A percentile compares a stretch with the other conserved stretches of the same genome.
Conservation (phyloP, 2,888 invertebrate genomes). For the Leuctra nigra region DNA sequence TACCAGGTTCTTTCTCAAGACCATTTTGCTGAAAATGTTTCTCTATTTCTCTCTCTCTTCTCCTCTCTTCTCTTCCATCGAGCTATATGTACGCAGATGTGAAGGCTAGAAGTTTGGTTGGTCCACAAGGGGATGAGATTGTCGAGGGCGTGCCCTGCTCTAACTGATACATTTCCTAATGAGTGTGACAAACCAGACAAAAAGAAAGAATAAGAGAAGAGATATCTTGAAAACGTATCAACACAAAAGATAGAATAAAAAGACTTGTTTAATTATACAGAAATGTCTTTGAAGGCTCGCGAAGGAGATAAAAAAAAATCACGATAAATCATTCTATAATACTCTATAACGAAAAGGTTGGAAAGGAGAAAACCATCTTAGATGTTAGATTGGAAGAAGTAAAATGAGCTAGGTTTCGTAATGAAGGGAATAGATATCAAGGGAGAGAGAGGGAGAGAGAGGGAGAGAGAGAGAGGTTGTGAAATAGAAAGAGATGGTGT, state of each 20-base stretch:
- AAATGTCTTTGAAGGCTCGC: neutral
- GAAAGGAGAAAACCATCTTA: too few relatives aligned
- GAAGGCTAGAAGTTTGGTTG: slow-evolving; percentile 2
- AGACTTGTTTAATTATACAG: neutral
- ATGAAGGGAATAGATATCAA: neutral
- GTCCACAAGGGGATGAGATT: neutral
- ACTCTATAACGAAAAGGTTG: too few relatives aligned
- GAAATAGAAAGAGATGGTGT: too few relatives aligned
- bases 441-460: neutral
- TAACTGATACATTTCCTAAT: neutral
- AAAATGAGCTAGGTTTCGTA: neutral
- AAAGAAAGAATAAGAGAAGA: too few relatives aligned
- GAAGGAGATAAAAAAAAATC: neutral
- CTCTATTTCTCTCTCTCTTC: too few relatives aligned
- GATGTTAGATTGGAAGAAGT: neutral
- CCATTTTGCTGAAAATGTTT: too few relatives aligned
- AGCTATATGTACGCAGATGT: slow-evolving; percentile 10
- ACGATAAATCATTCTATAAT: too few relatives aligned
- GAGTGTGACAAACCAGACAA: slow-evolving; percentile 1
- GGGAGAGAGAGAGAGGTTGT: too few relatives aligned
- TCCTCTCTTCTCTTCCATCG: too few relatives aligned
- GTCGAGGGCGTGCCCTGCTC: too few relatives aligned
- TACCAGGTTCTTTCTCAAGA: too few relatives aligned
- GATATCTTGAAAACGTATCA: neutral
- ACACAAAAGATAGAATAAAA: too few relatives aligned